A percentile compares a stretch with the other conserved stretches of the same genome.
These are phyloP conservation scores for Metellina segmentata DNA, from an alignment of 2,888 invertebrate genomes.

Conservation along the genomic window DNA sequence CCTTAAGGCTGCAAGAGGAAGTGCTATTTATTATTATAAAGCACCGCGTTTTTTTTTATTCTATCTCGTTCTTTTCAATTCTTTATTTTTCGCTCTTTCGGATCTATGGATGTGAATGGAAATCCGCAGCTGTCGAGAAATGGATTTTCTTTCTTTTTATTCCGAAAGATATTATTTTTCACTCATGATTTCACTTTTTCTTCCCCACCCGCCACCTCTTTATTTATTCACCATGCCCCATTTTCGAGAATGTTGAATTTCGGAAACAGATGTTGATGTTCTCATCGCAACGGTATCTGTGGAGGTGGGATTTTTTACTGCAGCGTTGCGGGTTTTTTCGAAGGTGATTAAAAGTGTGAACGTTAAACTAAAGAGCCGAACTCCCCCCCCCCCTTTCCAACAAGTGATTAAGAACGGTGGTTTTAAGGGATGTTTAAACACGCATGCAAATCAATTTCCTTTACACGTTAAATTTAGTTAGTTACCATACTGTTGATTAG, in stretches of 20 bases:
- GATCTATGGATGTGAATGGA: slow-evolving; percentile 46
- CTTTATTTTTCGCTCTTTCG: slow-evolving; percentile 8
- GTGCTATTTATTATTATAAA: slow-evolving; percentile 71
- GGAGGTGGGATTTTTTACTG: not conserved
- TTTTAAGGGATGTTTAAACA: too few relatives aligned
- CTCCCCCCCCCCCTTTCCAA: not conserved
- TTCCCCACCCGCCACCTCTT: not conserved
- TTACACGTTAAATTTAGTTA: too few relatives aligned
- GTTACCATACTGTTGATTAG: too few relatives aligned
- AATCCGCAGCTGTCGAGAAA: slow-evolving; percentile 67
- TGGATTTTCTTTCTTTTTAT: slow-evolving; percentile 30
- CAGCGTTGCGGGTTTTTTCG: not conserved
- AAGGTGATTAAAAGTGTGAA: not conserved
- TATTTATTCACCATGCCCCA: slow-evolving; percentile 30
- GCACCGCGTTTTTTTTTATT: slow-evolving; percentile 20
- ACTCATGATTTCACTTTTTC: slow-evolving; percentile 49
- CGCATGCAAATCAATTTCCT: too few relatives aligned
- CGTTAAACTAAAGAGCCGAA: not conserved
- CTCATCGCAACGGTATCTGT: slow-evolving; percentile 3
- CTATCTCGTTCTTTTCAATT: slow-evolving; percentile 7
- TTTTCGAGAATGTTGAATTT: slow-evolving; percentile 29
- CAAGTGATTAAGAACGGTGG: too few relatives aligned
- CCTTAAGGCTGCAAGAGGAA: slow-evolving; percentile 51
- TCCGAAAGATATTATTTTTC: slow-evolving; percentile 64
- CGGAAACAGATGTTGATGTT: slow-evolving; percentile 39